These are phyloP conservation scores for Trachelipus rathkii DNA, from an alignment of 1,140 invertebrate species.

Conservation along the genomic window DNA sequence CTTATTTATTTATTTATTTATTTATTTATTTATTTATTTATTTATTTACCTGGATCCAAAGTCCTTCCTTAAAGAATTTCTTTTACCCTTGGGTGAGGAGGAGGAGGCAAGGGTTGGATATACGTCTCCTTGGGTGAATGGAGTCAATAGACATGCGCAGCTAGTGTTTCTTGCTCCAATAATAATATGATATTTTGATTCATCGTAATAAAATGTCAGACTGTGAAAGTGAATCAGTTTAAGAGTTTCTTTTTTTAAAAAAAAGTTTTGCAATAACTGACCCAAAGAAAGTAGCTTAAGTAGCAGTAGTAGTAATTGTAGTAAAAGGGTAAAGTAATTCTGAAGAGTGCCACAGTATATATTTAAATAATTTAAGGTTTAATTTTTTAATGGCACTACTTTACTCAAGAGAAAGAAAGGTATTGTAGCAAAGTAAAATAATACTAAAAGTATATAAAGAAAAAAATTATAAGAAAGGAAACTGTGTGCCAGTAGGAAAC, in stretches of 20 bases:
- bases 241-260: background rate
- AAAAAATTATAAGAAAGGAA: no score
- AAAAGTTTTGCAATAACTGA: background rate
- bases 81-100: background rate
- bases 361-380: background rate
- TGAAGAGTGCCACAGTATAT: background rate
- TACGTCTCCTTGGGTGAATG: slow-evolving; percentile 26
- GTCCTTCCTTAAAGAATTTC: background rate
- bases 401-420: no score
- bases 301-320: background rate
- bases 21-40: background rate
- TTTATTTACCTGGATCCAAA: slow-evolving; percentile 17
- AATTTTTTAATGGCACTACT: no score
- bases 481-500: background rate
- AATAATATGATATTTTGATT: slow-evolving; percentile 8
- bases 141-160: slow-evolving; percentile 21
- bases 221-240: background rate
- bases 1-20: no score
- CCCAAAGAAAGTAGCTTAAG: background rate
- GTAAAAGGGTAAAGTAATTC: background rate
- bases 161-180: slow-evolving; percentile 8
- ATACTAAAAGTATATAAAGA: no score
- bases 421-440: no score
- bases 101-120: no score
- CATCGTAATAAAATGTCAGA: slow-evolving; percentile 13